These are phyloP conservation scores for Neoniphon sammara DNA, from an alignment of 2,797 vertebrate species.

Conservation along the genomic window DNA sequence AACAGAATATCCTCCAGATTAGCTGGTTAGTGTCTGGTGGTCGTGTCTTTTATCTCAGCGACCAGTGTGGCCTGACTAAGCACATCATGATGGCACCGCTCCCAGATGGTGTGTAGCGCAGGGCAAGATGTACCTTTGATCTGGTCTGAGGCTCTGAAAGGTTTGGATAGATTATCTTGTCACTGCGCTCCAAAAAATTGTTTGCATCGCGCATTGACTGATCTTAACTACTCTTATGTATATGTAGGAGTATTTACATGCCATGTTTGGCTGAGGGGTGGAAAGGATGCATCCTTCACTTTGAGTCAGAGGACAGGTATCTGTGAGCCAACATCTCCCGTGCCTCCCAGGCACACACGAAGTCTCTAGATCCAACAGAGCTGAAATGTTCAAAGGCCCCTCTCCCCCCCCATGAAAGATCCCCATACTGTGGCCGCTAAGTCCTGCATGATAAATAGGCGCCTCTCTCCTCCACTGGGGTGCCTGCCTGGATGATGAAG, in stretches of 20 bases:
- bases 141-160: constrained; percentile 36
- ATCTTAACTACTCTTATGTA: constrained; percentile 31
- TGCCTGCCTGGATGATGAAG: constrained; percentile 44
- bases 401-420: constrained; percentile 30
- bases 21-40: constrained; percentile 65
- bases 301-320: constrained; percentile 29
- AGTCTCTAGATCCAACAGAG: constrained; percentile 49
- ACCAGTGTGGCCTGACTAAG: constrained; percentile 48
- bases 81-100: constrained; percentile 48
- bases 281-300: constrained; percentile 46
- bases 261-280: constrained; percentile 45
- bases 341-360: background rate
- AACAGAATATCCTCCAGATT: constrained; percentile 69
- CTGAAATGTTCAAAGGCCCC: constrained; percentile 70
- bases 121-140: constrained; percentile 47
- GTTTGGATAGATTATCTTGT: constrained; percentile 35
- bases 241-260: constrained; percentile 60
- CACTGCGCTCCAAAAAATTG: constrained; percentile 27
- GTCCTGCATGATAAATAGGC: constrained; percentile 58
- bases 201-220: constrained; percentile 31
- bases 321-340: constrained; percentile 49
- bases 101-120: constrained; percentile 37
- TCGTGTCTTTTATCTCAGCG: constrained; percentile 61
- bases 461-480: constrained; percentile 27
- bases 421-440: constrained; percentile 40